A percentile compares a stretch with the other conserved stretches of the same genome.
Conservation (phyloP, 2,888 invertebrate species). For the Sarcophaga subvicina region DNA sequence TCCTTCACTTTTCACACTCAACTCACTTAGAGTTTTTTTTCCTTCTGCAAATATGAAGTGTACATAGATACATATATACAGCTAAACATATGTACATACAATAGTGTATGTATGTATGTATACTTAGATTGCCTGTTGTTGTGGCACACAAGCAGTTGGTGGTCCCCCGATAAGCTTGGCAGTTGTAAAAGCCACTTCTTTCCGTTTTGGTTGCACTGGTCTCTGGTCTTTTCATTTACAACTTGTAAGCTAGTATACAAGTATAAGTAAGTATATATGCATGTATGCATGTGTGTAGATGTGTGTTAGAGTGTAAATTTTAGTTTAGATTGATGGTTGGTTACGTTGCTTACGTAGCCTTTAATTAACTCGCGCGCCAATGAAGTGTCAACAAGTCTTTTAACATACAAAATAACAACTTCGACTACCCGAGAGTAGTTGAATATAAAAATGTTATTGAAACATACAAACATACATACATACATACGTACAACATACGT, state of each 20-base stretch:
- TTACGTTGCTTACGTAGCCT: constrained; percentile 68
- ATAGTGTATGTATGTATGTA: background rate
- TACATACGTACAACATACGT: constrained; percentile 13
- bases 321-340: constrained; percentile 67
- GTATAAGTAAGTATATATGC: constrained; percentile 24
- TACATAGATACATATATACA: background rate
- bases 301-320: constrained; percentile 4
- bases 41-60: background rate
- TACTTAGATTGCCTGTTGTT: constrained; percentile 25
- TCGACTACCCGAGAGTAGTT: constrained; percentile 30
- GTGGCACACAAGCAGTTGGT: constrained; percentile 57
- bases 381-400: constrained; percentile 80
- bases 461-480: background rate
- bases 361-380: constrained; percentile 81
- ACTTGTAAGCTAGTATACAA: constrained; percentile 1
- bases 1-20: too few species aligned
- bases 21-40: constrained; percentile 19
- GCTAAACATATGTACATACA: background rate
- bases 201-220: background rate
- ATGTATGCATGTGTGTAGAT: background rate
- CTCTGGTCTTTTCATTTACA: background rate
- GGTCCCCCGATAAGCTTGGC: constrained; percentile 55
- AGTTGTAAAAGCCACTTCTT: background rate
- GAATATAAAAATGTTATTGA: constrained; percentile 57
- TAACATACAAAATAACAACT: constrained; percentile 71